Evolutionary conservation across 1,140 invertebrate genomes (phyloP), one percentile per base, ranked within the genome.

Genomic region (Panagrolaimus sp.): DNA sequence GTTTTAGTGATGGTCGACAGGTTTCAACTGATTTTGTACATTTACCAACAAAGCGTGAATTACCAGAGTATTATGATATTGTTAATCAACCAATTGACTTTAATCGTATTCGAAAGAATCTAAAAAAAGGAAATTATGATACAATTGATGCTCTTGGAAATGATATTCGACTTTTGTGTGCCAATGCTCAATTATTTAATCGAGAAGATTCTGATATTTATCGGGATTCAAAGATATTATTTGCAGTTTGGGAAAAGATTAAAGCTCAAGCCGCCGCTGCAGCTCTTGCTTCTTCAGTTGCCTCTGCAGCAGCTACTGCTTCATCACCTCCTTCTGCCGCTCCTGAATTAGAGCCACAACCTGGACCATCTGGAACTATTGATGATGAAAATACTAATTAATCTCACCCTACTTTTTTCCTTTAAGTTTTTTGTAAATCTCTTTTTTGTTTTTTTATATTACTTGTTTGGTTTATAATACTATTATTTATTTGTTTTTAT

Each of bases 171-270:
- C 14, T 52, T 7, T 26, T 52, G 0, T 52, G 48, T 26, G 7
- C 0, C 8, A 52, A 52, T 52, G 48, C 48, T 9, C 48, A 52
- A 26, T 8, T 52, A 15, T 15, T 17, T 52, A 52, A 52, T 26
- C 48, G 48, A 8, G 48, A 52, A 17, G 48, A 52, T 52, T 52
- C 48, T 15, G 48, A 52, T 15, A 52, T 52, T 26, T 52, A 52
- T 26, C 48, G 48, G 7, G 48, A 52, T 26, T 52, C 48, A 17
- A 52, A 15, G 15, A 26, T 52, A 8, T 14, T 52, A 8, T 26
- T 21, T 9, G 48, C 48, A 1, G 48, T 52, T 26, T 52, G 48
- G 48, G 26, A 52, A 8, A 52, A 52, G 8, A 17, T 52, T 17
- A 52, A 52, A 14, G 15, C 7, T 9, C 17, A 21, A 26, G 26